A percentile compares a stretch with the other conserved stretches of the same genome.
Evolutionary conservation across 2,113 vertebrate genomes (phyloP).

Genomic region (Centropristis striata): DNA sequence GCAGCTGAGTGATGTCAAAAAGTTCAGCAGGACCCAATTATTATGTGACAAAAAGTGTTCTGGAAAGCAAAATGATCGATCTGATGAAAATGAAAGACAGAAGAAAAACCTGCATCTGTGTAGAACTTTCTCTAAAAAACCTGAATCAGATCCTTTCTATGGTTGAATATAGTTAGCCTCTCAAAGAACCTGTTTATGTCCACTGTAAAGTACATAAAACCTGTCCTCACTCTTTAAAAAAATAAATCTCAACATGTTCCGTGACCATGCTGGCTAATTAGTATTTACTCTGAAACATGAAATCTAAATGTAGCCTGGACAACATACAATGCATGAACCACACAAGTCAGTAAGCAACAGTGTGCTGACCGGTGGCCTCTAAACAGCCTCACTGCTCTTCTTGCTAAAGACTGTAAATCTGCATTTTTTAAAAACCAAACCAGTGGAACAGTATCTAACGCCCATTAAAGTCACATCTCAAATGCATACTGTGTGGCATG

Average conservation of each 20-base stretch:
- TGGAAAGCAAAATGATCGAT: neutral
- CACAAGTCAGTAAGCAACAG: conserved; percentile 16
- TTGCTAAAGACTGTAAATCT: conserved; percentile 23
- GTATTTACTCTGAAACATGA: conserved; percentile 48
- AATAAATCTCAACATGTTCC: conserved; percentile 21
- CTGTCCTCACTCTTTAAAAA: conserved; percentile 18
- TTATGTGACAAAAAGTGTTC: neutral
- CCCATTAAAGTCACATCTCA: neutral
- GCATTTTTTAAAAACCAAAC: conserved; percentile 10
- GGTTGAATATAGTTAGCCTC: neutral
- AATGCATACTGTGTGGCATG: neutral
- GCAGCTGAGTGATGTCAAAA: neutral
- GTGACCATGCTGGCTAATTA: conserved; percentile 33
- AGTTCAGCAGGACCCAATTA: neutral
- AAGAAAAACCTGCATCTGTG: neutral
- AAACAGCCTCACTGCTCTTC: conserved; percentile 13
- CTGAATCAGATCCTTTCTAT: neutral
- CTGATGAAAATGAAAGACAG: neutral
- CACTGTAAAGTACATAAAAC: conserved; percentile 37
- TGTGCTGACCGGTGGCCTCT: conserved; percentile 33
- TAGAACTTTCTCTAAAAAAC: neutral
- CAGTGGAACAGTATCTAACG: neutral
- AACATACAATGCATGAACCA: conserved; percentile 34
- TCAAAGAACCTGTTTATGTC: conserved; percentile 5
- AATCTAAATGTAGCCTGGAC: conserved; percentile 45